Evolutionary conservation across 2,888 invertebrate species (phyloP), one percentile per base, ranked within the genome.

Genomic region (Acanthopleura granulata): DNA sequence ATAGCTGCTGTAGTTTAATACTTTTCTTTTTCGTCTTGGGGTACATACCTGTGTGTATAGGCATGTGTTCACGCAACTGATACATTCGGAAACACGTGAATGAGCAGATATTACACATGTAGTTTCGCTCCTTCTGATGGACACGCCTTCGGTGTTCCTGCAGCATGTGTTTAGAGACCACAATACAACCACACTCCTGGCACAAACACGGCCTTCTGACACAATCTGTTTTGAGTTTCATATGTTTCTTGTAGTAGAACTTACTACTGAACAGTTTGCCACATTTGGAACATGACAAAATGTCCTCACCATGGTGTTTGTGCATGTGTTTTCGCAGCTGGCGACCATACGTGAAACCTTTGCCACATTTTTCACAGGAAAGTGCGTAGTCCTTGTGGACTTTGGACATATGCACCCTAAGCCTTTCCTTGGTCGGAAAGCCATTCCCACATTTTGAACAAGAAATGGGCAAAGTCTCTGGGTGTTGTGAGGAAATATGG

Each of bases 21-120:
- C 40, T 6, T 6, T 40, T 40, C 9, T 40, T 40, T 40, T n/a
- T 9, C 4, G 4, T 40, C 40, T 40, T 40, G 9, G 40, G 40
- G 9, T 40, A 66, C 66, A 18, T 16, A 66, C 66, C 66, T 66
- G 66, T 66, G 25, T 66, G 66, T 27, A 25, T 66, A 27, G 22
- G 27, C 66, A 66, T 22, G 66, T 66, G 66, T 27, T 66, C 66
- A 6, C 66, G 66, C 18, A 66, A 25, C 29, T 66, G 66, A 22
- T 66, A 16, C 22, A 27, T 27, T 6, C 16, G 18, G 14, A 12
- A 66, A 16, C 27, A 22, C 1, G 66, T 27, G 29, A 27, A 66
- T 3, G 22, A 16, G 29, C 66, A 66, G 16, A 27, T 22, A 16
- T 66, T 25, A 27, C 66, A 66, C 27, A 27, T 27, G 29, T 66